Evolutionary conservation across 2,113 vertebrate species (phyloP).

Genomic region (Psettodes erumei): DNA sequence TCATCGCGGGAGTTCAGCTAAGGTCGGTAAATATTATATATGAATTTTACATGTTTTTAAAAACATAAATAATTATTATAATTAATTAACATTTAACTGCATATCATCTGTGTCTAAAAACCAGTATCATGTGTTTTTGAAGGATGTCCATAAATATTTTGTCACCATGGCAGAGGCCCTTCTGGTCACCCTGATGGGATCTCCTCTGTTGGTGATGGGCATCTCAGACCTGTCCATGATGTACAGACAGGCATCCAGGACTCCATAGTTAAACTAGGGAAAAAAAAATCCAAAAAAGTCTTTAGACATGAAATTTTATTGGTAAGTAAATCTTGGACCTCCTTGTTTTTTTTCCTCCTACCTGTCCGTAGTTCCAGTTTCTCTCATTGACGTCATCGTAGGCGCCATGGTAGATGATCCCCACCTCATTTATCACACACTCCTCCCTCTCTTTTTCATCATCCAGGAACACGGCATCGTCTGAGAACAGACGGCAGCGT

Average conservation of each 20-base stretch:
- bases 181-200: constrained; percentile 91
- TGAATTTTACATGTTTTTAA: no score
- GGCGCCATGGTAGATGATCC: constrained; percentile 91
- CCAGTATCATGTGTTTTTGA: no score
- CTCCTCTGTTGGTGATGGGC: constrained; percentile 91
- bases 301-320: no score
- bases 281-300: neutral
- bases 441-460: constrained; percentile 89
- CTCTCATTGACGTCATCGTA: constrained; percentile 84
- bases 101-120: no score
- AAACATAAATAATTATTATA: no score
- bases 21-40: neutral
- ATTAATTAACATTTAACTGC: no score
- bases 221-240: constrained; percentile 92
- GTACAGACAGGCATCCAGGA: constrained; percentile 93
- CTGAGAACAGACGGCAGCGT: constrained; percentile 71
- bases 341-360: constrained; percentile 51
- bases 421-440: constrained; percentile 92
- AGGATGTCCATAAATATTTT: neutral
- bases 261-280: constrained; percentile 89
- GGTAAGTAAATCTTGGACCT: neutral
- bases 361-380: constrained; percentile 97
- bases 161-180: constrained; percentile 94
- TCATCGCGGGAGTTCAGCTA: constrained; percentile 94
- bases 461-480: constrained; percentile 90